Percentiles rank a stretch among this genome's conserved stretches.
phyloP scores from a whole-genome alignment of 2,888 invertebrate genomes.

The Exephanes ischioxanthus region DNA sequence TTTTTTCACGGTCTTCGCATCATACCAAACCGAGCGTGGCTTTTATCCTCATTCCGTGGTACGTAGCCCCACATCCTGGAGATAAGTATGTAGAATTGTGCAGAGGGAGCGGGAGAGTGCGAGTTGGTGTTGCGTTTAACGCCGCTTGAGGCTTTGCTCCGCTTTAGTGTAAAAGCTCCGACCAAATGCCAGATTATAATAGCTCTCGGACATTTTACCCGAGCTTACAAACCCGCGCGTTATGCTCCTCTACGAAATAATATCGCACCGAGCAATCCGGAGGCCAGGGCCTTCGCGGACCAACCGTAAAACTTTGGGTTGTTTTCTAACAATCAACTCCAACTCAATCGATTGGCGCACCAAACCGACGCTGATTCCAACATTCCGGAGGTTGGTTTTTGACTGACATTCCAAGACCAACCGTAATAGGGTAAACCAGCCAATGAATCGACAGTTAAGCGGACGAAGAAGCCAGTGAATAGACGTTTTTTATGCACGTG shows the following conservation, averaged over 20 bases:
- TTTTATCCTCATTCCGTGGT: not conserved
- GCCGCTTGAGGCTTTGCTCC: conserved; percentile 19
- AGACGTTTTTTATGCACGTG: too few species aligned
- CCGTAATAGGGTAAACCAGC: too few species aligned
- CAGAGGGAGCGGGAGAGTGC: not conserved
- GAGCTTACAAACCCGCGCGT: not conserved
- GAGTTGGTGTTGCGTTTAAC: conserved; percentile 10
- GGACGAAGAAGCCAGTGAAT: too few species aligned
- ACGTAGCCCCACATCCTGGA: not conserved
- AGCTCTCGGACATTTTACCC: conserved; percentile 2
- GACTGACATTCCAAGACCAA: too few species aligned
- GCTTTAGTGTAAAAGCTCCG: conserved; percentile 30
- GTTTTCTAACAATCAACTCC: too few species aligned
- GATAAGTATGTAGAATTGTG: conserved; percentile 9
- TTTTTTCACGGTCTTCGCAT: not conserved
- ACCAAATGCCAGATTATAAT: conserved; percentile 42
- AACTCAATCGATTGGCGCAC: too few species aligned
- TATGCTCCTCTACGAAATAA: not conserved
- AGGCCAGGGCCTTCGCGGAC: not conserved
- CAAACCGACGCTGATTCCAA: too few species aligned
- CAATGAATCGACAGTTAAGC: too few species aligned
- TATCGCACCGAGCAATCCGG: not conserved
- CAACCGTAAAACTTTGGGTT: too few species aligned
- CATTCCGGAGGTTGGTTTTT: too few species aligned
- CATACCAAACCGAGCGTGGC: not conserved